Evolutionary conservation across 1,140 invertebrate genomes (phyloP).

Genomic region (Drosophila ficusphila): DNA sequence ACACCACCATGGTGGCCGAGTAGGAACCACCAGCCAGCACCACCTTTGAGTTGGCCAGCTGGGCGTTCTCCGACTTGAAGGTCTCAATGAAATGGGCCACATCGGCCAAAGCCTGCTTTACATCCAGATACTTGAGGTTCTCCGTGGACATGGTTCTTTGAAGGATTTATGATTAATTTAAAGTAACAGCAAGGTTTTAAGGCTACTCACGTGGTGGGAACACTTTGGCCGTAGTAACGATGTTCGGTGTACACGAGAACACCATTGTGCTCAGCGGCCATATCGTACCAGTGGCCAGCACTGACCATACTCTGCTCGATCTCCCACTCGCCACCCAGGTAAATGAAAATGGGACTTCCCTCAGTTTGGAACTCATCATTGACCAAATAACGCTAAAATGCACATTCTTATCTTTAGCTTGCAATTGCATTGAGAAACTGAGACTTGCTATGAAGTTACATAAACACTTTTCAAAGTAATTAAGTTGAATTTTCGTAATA

Average conservation of each 20-base stretch:
- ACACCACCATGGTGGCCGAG: conserved; percentile 90
- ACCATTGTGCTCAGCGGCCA: conserved; percentile 87
- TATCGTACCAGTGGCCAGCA: conserved; percentile 85
- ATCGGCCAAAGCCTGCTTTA: conserved; percentile 90
- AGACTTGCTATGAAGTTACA: neutral
- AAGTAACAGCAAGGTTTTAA: neutral
- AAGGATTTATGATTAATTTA: neutral
- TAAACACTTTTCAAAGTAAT: neutral
- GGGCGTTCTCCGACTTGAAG: conserved; percentile 84
- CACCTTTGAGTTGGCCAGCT: conserved; percentile 82
- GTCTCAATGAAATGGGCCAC: conserved; percentile 87
- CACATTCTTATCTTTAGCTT: neutral
- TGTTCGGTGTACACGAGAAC: conserved; percentile 90
- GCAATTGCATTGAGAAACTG: too few relatives aligned
- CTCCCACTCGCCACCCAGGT: conserved; percentile 89
- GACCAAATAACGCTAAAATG: conserved; percentile 66
- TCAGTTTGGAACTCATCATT: conserved; percentile 73
- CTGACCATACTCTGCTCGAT: conserved; percentile 84
- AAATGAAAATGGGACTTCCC: conserved; percentile 89
- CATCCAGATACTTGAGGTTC: conserved; percentile 88
- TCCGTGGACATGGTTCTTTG: conserved; percentile 85
- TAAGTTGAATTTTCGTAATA: too few relatives aligned
- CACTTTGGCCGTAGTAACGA: conserved; percentile 92
- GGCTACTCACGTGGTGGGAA: conserved; percentile 86
- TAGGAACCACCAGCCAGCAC: conserved; percentile 92